These are phyloP conservation scores for Heliconius congener DNA, from an alignment of 1,140 invertebrate species.

Conservation along the genomic window DNA sequence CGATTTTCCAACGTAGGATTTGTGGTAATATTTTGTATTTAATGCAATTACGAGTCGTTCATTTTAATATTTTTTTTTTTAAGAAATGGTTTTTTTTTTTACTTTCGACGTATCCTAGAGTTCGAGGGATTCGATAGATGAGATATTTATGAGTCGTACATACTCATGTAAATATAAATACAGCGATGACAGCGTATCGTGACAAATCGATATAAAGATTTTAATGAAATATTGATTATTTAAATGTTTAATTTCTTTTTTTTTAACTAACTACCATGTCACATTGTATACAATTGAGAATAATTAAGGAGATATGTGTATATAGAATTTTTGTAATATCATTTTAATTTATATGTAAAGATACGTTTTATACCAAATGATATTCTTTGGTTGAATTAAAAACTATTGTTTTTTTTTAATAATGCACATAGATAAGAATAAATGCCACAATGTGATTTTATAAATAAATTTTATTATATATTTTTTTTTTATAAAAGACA, in stretches of 20 bases:
- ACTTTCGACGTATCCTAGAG: constrained; percentile 13
- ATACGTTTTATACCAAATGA: constrained; percentile 46
- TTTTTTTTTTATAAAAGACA: constrained; percentile 56
- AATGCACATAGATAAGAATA: constrained; percentile 29
- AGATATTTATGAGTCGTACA: not conserved
- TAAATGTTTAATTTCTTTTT: not conserved
- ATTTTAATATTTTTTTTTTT: not conserved
- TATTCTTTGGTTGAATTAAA: constrained; percentile 42
- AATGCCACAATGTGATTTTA: constrained; percentile 44
- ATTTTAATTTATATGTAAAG: constrained; percentile 39
- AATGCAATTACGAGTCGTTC: constrained; percentile 15
- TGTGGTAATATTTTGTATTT: constrained; percentile 36
- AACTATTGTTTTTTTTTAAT: constrained; percentile 28
- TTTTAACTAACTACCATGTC: not conserved
- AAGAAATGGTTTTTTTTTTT: constrained; percentile 8
- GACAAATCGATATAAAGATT: not conserved
- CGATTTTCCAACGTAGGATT: constrained; percentile 37
- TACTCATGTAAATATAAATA: constrained; percentile 6
- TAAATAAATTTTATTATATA: constrained; percentile 33
- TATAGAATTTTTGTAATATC: constrained; percentile 40
- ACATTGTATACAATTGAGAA: constrained; percentile 1
- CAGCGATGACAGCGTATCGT: not conserved
- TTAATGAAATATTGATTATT: not conserved
- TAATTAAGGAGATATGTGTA: constrained; percentile 42
- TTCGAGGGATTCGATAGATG: not conserved